Evolutionary conservation across 1,140 invertebrate species (phyloP), one percentile per base, ranked within the genome.

Genomic region (Formica exsecta): DNA sequence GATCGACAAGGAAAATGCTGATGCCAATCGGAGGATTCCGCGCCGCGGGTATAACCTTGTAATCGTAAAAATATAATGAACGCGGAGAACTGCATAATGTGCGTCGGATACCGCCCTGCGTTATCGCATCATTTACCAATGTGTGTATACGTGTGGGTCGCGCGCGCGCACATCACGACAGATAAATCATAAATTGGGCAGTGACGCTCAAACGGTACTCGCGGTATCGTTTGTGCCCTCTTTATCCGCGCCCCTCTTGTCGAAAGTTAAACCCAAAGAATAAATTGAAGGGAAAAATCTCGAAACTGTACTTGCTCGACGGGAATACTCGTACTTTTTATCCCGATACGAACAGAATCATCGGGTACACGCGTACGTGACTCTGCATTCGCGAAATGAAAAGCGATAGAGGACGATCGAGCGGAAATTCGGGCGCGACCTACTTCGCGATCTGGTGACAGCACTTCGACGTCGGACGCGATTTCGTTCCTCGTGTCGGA

Each of bases 161-260:
- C 11, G 51, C 32, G 57, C 71, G 77, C 86, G 74, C 89, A 74
- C 70, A 88, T 91, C 87, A 84, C 86, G 85, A 83, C 81, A 86
- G 91, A 92, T 93, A 93, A 91, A 93, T 92, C 84, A 90, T 90
- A 89, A 93, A 93, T 93, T 92, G 89, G 88, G 88, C 91, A 91
- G 89, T 92, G 92, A 91, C 80, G 84, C 90, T 92, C 92, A 91
- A 87, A 54, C 76, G 9, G 84, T 89, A 90, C 71, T 19, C 16
- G 44, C 22, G 62, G 41, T 19, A 29, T 29, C 11, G n/a, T 48
- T 13, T 9, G 61, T 51, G 22, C n/a, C 16, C 57, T 7, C 22
- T 32, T 25, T 71, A 0, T 19, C 0, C 11, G 16, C 76, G 29
- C 13, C 13, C 13, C 8, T 57, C 25, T 32, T 32, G 25, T 48